phyloP scores from a whole-genome alignment of 2,888 invertebrate genomes.

The Nymphalis polychloros region DNA sequence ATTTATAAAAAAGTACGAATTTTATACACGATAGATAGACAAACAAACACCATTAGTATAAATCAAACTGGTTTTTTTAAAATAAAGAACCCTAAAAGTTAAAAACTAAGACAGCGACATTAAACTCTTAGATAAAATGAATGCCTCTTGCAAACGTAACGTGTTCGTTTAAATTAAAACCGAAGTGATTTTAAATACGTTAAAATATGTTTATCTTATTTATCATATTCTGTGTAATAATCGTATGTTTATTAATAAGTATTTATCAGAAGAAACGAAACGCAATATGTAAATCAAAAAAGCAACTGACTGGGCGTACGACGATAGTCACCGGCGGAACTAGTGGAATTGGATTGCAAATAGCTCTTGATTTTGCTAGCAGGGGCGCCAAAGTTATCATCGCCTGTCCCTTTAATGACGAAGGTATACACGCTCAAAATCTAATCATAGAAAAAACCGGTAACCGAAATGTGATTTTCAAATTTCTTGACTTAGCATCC shows the following conservation, averaged over 20 bases:
- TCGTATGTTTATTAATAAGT: conserved; percentile 18
- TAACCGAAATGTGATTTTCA: conserved; percentile 84
- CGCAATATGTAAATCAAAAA: conserved; percentile 47
- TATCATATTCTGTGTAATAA: not conserved
- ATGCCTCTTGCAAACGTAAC: no score
- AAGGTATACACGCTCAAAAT: conserved; percentile 66
- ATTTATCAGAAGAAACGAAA: conserved; percentile 42
- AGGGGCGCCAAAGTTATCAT: conserved; percentile 62
- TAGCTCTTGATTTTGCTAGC: conserved; percentile 57
- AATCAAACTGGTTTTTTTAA: no score
- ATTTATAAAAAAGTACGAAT: no score
- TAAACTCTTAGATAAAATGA: no score
- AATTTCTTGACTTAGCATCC: conserved; percentile 87
- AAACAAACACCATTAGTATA: no score
- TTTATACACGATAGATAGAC: no score
- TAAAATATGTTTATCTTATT: not conserved
- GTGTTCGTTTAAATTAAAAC: not conserved
- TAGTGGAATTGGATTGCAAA: conserved; percentile 59
- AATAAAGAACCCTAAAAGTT: no score
- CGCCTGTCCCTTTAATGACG: conserved; percentile 58
- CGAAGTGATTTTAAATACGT: not conserved
- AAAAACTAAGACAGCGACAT: no score
- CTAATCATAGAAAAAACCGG: conserved; percentile 83
- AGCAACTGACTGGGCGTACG: conserved; percentile 49
- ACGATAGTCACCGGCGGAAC: conserved; percentile 64